phyloP scores from a whole-genome alignment of 2,888 invertebrate species.

The Esperia sulphurella region DNA sequence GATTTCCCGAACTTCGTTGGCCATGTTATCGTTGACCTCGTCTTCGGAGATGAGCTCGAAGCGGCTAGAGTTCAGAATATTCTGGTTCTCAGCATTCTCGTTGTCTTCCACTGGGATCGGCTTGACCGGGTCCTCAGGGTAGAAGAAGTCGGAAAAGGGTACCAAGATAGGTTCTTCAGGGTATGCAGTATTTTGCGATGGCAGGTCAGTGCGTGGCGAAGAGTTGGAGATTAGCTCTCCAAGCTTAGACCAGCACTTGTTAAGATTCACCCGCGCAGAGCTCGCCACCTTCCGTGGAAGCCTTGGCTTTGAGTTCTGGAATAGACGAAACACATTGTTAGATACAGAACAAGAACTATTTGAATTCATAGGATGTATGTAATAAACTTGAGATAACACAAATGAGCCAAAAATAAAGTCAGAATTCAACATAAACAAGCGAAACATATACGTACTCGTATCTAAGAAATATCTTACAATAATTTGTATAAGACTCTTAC shows the following conservation, averaged over 20 bases:
- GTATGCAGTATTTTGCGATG: slow-evolving; percentile 69
- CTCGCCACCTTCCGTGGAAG: slow-evolving; percentile 77
- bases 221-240: slow-evolving; percentile 76
- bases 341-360: slow-evolving; percentile 9
- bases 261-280: slow-evolving; percentile 81
- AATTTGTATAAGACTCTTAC: slow-evolving; percentile 45
- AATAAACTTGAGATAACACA: no score
- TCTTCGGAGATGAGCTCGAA: slow-evolving; percentile 59
- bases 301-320: slow-evolving; percentile 77
- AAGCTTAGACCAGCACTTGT: slow-evolving; percentile 82
- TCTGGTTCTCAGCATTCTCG: slow-evolving; percentile 70
- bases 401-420: background rate
- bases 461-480: background rate
- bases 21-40: slow-evolving; percentile 78
- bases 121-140: slow-evolving; percentile 63
- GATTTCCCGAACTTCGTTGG: slow-evolving; percentile 78
- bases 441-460: background rate
- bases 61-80: slow-evolving; percentile 58
- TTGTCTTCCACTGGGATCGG: slow-evolving; percentile 59
- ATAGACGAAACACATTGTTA: slow-evolving; percentile 40
- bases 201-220: slow-evolving; percentile 64
- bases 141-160: slow-evolving; percentile 64
- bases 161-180: slow-evolving; percentile 63
- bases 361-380: background rate
- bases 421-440: no score